Evolutionary conservation across 2,113 vertebrate genomes (phyloP), one percentile per base, ranked within the genome.

Genomic region (Diadophis punctatus): DNA sequence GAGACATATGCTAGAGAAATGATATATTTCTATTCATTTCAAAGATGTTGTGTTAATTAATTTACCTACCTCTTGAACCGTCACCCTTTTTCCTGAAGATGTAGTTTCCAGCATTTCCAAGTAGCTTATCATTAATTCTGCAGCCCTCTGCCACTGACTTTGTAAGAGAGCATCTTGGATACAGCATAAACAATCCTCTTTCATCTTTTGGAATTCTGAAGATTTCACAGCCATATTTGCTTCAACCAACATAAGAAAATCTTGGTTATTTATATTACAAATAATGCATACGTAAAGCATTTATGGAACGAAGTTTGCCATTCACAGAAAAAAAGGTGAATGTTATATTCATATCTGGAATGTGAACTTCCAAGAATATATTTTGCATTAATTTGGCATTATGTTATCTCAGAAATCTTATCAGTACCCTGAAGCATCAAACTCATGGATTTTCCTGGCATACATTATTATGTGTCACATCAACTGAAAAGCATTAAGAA

Each of bases 131-230:
- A 99, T 97, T 91, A 98, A 98, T 10, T 98, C 97, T 0, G 98
- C 97, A 88, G 99, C 99, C 8, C 96, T 98, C 49, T 97, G 95
- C 99, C 99, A 99, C 39, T 97, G 97, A n/a, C 98, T 98, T 93
- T 97, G 98, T 48, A 99, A 96, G 95, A 99, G 92, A 1, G 98
- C 98, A 89, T 98, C 97, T 90, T 98, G 98, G 90, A 99, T 97
- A 8, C 95, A 96, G 92, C 87, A 94, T 90, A 99, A 97, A 94
- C 99, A 99, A 0, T 68, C 27, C 46, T 96, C 96, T 60, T 97
- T 97, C 10, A 96, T 97, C 93, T 94, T 96, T 49, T 93, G 97
- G 95, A 99, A 99, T 56, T 97, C 98, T 88, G 92, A 95, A 93
- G 97, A 96, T 22, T 51, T 94, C 0, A 93, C 94, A 4, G n/a